Evolutionary conservation across 2,888 invertebrate species (phyloP), one percentile per base, ranked within the genome.

Genomic region (Acleris holmiana): DNA sequence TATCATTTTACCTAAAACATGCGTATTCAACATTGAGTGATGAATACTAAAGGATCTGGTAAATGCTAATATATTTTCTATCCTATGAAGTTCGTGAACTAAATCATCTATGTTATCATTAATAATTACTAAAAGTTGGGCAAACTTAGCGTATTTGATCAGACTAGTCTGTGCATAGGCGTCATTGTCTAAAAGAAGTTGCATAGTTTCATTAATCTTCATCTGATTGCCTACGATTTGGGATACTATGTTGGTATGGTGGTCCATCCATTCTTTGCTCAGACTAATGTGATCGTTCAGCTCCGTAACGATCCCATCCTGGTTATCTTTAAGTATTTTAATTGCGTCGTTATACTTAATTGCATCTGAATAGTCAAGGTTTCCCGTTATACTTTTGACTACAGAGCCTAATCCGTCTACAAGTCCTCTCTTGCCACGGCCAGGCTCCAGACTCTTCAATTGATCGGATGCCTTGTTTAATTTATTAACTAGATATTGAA

Each of bases 351-450:
- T 15, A 50, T 25, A 50, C 13, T 23, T 25, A 6, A 25, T 2
- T 2, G 50, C 50, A n/a, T 69, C 69, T n/a, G 63, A 49, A 29
- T 66, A 48, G 29, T 69, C 71, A 58, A 69, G 62, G 40, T 68
- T 71, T 15, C 68, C 71, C 35, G 69, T 62, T 1, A 67, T 67
- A 47, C 50, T 44, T 58, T 68, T 69, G 18, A 71, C 67, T 19
- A 69, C 23, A 35, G 68, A 67, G 19, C 68, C 70, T 56, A 67
- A 49, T 17, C 65, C 66, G 56, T 67, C 61, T 46, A 64, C 48
- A 8, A 67, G 61, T 17, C 69, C 69, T 66, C 68, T 62, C 21
- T 70, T 69, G 67, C 4, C 10, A 19, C n/a, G 35, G 19, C 21
- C 59, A 13, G 53, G 49, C 40, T 70, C 63, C 15, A 62, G 61